These are phyloP conservation scores for Amphilophus citrinellus DNA, from an alignment of 2,113 vertebrate species.

Conservation along the genomic window DNA sequence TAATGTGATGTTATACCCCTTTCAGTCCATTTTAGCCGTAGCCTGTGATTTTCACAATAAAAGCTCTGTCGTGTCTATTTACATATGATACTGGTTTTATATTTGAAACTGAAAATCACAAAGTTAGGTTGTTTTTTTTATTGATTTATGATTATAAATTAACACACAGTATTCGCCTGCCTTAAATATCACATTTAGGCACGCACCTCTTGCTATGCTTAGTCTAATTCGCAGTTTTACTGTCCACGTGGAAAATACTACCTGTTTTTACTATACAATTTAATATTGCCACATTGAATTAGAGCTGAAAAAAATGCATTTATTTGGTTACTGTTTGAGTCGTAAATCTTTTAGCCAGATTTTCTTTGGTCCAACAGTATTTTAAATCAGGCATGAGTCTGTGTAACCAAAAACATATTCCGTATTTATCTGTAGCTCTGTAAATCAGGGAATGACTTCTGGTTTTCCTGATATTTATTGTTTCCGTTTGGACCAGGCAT, in stretches of 20 bases:
- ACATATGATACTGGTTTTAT: not conserved
- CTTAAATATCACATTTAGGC: not conserved
- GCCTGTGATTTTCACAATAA: not conserved
- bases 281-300: not conserved
- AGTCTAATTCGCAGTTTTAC: not conserved
- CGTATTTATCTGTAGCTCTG: not conserved
- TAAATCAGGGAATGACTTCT: not conserved
- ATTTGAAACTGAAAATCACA: constrained; percentile 1
- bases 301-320: not conserved
- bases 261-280: not conserved
- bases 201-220: not conserved
- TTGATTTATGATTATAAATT: not conserved
- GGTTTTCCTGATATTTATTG: constrained; percentile 9
- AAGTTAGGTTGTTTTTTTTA: accelerated
- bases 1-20: not conserved
- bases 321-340: not conserved
- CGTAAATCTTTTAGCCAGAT: not conserved
- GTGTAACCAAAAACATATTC: not conserved
- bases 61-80: not conserved
- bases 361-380: not conserved
- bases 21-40: not conserved
- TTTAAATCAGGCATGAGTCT: not conserved
- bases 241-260: not conserved
- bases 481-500: not conserved
- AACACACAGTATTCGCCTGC: not conserved